Percentiles rank a stretch among this genome's conserved stretches.
These are phyloP conservation scores for Macrophya annulata DNA, from an alignment of 2,888 invertebrate species.

Conservation along the genomic window DNA sequence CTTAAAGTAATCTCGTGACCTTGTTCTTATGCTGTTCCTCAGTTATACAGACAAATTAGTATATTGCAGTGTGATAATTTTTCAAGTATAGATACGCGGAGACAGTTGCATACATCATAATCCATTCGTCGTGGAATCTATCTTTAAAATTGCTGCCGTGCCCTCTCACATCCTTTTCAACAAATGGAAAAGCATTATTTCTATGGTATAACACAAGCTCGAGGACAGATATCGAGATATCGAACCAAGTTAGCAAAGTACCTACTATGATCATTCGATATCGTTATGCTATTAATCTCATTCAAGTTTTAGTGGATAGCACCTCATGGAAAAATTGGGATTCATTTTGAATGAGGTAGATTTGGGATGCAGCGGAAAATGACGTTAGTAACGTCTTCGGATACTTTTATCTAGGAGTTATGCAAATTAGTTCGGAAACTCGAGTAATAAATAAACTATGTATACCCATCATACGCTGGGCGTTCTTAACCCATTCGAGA, in stretches of 20 bases:
- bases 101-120: not conserved
- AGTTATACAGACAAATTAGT: not conserved
- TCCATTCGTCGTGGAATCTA: not conserved
- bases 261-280: conserved; percentile 17
- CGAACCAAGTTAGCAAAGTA: conserved; percentile 39
- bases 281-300: conserved; percentile 3
- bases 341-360: conserved; percentile 47
- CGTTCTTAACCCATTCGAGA: conserved; percentile 40
- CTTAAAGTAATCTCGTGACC: not conserved
- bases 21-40: not conserved
- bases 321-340: conserved; percentile 42
- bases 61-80: not conserved
- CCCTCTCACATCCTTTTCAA: not conserved
- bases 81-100: not conserved
- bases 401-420: conserved; percentile 53
- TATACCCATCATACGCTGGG: conserved; percentile 44
- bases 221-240: conserved; percentile 35
- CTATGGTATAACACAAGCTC: conserved; percentile 3
- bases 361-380: conserved; percentile 48
- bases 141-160: not conserved
- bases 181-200: not conserved
- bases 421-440: conserved; percentile 53
- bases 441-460: conserved; percentile 50
- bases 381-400: conserved; percentile 50
- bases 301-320: conserved; percentile 20